A percentile compares a stretch with the other conserved stretches of the same genome.
Evolutionary conservation across 2,113 vertebrate species (phyloP).

Genomic region (Anoplopoma fimbria): DNA sequence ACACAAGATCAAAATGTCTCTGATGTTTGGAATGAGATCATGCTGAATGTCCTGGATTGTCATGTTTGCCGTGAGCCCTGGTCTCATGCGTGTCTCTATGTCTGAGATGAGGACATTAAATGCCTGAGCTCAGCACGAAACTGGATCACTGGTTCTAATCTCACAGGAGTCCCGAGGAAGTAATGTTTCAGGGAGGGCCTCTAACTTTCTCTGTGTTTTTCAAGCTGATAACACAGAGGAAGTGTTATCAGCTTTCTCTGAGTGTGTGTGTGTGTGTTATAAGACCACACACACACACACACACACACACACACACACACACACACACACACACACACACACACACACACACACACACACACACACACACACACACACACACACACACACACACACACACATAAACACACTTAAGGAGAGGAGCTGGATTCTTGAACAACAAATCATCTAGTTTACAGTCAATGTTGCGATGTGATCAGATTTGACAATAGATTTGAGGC

Average conservation of each 20-base stretch:
- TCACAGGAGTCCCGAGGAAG: background rate
- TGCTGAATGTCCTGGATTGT: background rate
- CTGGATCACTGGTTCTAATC: background rate
- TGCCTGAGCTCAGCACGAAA: constrained; percentile 4
- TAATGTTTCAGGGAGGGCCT: constrained; percentile 2
- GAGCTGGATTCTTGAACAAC: background rate
- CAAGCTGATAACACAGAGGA: background rate
- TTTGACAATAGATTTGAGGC: background rate
- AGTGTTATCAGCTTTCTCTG: too few species aligned
- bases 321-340: too few species aligned
- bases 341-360: background rate
- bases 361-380: too few species aligned
- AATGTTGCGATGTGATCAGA: background rate
- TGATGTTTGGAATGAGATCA: background rate
- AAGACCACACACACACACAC: background rate
- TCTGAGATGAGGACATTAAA: constrained; percentile 35
- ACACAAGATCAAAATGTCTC: background rate
- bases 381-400: too few species aligned
- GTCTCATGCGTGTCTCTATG: constrained; percentile 16
- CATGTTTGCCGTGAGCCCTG: background rate
- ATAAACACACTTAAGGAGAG: background rate
- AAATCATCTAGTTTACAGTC: background rate
- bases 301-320: background rate
- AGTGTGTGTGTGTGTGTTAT: background rate
- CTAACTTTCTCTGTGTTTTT: constrained; percentile 1